phyloP scores from a whole-genome alignment of 2,797 vertebrate genomes.

The Novumbra hubbsi region DNA sequence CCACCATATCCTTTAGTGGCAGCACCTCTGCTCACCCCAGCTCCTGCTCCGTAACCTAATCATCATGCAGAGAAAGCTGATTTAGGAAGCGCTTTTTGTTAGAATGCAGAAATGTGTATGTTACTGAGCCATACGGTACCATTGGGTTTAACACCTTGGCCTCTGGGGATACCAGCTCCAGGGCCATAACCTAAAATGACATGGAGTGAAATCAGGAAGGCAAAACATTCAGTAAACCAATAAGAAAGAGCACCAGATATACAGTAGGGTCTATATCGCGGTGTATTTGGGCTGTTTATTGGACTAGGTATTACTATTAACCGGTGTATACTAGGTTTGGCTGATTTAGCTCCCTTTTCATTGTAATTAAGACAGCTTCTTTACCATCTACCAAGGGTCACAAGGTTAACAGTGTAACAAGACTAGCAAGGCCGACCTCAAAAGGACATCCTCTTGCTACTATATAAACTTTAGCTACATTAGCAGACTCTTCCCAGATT shows the following conservation, averaged over 20 bases:
- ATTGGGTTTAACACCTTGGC: conserved; percentile 36
- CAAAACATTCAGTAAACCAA: no score
- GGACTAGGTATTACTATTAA: not conserved
- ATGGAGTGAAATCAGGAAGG: conserved; percentile 5
- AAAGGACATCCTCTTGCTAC: not conserved
- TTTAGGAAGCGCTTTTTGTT: not conserved
- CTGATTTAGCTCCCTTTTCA: conserved; percentile 49
- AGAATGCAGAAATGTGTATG: not conserved
- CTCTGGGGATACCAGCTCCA: conserved; percentile 25
- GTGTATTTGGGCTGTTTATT: not conserved
- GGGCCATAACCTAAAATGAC: conserved; percentile 40
- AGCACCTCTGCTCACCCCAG: conserved; percentile 29
- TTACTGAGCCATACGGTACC: conserved; percentile 17
- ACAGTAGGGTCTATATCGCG: not conserved
- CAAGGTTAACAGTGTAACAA: conserved; percentile 1
- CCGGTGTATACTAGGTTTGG: conserved; percentile 51
- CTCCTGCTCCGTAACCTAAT: conserved; percentile 45
- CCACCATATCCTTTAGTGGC: conserved; percentile 16
- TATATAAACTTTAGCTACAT: not conserved
- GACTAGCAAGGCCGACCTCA: not conserved
- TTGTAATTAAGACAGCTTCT: conserved; percentile 47
- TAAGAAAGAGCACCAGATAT: not conserved
- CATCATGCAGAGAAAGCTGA: conserved; percentile 7
- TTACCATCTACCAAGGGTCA: conserved; percentile 46
- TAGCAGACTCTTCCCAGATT: not conserved